A percentile compares a stretch with the other conserved stretches of the same genome.
Conservation (phyloP, 1,140 invertebrate genomes). For the Drosophila nasuta region DNA sequence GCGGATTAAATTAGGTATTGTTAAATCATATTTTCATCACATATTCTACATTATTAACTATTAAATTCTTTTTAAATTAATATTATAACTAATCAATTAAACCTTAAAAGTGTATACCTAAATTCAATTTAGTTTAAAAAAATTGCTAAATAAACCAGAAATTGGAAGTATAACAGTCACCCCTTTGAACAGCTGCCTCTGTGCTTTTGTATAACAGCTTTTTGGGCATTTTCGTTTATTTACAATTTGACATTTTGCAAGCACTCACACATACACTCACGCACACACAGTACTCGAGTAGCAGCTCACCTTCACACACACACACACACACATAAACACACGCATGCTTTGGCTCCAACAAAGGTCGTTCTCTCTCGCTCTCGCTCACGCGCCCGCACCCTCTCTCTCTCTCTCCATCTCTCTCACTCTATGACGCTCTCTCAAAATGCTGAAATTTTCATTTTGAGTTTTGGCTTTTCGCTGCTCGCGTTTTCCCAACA, state of each 20-base stretch:
- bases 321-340: constrained; percentile 11
- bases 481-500: constrained; percentile 63
- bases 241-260: constrained; percentile 81
- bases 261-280: constrained; percentile 33
- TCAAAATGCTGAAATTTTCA: constrained; percentile 63
- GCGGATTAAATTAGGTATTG: no score
- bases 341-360: constrained; percentile 35
- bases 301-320: constrained; percentile 65
- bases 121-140: no score
- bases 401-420: constrained; percentile 21
- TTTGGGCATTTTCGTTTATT: constrained; percentile 73
- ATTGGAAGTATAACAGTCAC: neutral
- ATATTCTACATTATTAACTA: no score
- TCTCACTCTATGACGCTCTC: constrained; percentile 14
- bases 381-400: constrained; percentile 24
- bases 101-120: no score
- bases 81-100: no score
- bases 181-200: constrained; percentile 14
- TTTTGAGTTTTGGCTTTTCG: constrained; percentile 59
- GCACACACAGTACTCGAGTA: constrained; percentile 27
- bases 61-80: no score
- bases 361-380: constrained; percentile 48
- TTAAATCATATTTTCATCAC: no score
- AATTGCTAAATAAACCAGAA: no score
- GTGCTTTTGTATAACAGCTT: constrained; percentile 66